Conservation (phyloP, 2,888 invertebrate genomes). For the Cacoxenus indagator region DNA sequence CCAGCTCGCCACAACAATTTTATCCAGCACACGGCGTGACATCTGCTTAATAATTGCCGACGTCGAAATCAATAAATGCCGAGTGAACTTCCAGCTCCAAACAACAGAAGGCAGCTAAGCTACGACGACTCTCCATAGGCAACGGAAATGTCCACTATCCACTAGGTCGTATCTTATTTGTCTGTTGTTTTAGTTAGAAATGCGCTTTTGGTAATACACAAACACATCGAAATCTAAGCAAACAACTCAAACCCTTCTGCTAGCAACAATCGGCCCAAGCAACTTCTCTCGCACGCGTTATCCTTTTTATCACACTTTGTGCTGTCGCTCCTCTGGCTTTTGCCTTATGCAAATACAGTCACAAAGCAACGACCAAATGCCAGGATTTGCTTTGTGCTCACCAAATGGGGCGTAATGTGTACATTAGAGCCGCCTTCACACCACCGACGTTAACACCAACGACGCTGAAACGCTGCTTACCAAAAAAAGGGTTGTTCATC, state of each 20-base stretch:
- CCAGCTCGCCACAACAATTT: conserved; percentile 37
- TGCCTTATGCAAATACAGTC: conserved; percentile 28
- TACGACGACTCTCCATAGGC: neutral
- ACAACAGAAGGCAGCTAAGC: neutral
- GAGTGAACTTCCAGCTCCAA: neutral
- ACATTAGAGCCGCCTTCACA: conserved; percentile 18
- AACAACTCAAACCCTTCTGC: neutral
- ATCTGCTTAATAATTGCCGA: conserved; percentile 37
- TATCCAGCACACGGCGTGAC: conserved; percentile 16
- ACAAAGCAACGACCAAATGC: conserved; percentile 22
- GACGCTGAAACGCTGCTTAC: conserved; percentile 15
- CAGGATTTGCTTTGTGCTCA: conserved; percentile 15
- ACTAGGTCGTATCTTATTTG: neutral
- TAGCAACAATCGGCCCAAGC: neutral
- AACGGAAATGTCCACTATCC: neutral
- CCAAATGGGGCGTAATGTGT: conserved; percentile 17
- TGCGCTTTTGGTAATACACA: neutral
- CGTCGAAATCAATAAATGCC: conserved; percentile 49
- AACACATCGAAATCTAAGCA: neutral
- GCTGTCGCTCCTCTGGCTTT: conserved; percentile 21
- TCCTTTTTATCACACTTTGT: conserved; percentile 19
- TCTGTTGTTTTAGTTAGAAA: conserved; percentile 14
- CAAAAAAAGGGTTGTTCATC: conserved; percentile 15
- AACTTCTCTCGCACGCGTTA: neutral
- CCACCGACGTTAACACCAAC: conserved; percentile 13